Evolutionary conservation across 2,888 invertebrate species (phyloP), one percentile per base, ranked within the genome.

Genomic region (Clanis bilineata): DNA sequence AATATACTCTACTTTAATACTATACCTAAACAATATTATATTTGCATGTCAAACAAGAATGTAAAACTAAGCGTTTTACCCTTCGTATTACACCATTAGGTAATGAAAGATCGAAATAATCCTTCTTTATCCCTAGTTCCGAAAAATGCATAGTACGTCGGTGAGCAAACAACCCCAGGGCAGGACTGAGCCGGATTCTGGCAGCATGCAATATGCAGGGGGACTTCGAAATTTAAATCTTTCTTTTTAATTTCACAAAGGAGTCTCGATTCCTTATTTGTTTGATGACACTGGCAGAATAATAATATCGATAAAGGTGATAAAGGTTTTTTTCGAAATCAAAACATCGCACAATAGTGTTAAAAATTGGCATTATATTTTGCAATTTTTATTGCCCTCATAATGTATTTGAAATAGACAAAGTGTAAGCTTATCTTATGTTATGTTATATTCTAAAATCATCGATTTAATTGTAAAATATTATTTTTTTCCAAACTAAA

Each of bases 61-160:
- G 51, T 51, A 32, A 57, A 57, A 57, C 23, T 38, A 39, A 51
- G 28, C 51, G 45, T 57, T 57, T 41, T 43, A 41, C 57, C 57
- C 28, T 43, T 51, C 51, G 51, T 18, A 51, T 51, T 51, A 38
- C 47, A 23, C 61, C 28, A 57, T 68, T 66, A 85, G 76, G 76
- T 86, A 88, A 88, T 88, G 85, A 86, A 85, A 76, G 80, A 83
- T 85, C 78, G 78, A 66, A 70, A 77, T 88, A 88, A 87, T 87
- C 86, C 86, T 63, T 62, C 66, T 65, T 72, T 71, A 69, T 73
- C 61, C 70, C 70, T 69, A 74, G 64, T 60, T 67, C 72, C 32
- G 51, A 51, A 51, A 51, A 51, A 69, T 73, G 73, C 75, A 72
- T 71, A 71, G 72, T 74, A 75, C 70, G 66, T 76, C 70, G 65